A percentile compares a stretch with the other conserved stretches of the same genome.
Conservation (phyloP, 23 tunicate species). For the Phallusia fumigata region DNA sequence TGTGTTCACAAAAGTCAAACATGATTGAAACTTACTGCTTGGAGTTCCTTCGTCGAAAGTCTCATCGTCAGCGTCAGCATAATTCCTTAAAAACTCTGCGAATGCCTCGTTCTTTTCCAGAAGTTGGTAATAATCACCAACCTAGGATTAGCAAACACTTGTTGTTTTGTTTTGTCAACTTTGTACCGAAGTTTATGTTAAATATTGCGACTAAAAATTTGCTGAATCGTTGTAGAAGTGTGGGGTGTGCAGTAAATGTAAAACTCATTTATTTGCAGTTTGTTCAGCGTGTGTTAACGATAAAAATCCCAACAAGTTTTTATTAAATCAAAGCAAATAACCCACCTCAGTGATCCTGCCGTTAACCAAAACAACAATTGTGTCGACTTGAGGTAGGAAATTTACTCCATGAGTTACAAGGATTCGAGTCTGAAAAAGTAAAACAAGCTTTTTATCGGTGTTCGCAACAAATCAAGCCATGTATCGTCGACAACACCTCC, state of each 20-base stretch:
- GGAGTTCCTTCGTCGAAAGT: conserved; percentile 9
- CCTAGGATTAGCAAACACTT: background rate
- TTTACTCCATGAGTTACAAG: conserved; percentile 85
- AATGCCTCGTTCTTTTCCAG: conserved; percentile 64
- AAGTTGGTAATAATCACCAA: conserved; percentile 48
- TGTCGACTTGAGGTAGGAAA: conserved; percentile 80
- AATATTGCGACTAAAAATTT: no score
- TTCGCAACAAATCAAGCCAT: no score
- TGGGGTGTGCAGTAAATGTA: no score
- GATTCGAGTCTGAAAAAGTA: conserved; percentile 54
- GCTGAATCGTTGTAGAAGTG: no score
- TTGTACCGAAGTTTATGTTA: background rate
- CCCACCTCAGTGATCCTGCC: conserved; percentile 70
- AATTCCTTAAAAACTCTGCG: conserved; percentile 68
- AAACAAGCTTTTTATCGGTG: background rate
- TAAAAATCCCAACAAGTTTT: no score
- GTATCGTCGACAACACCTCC: no score
- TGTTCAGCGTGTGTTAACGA: no score
- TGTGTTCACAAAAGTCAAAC: background rate
- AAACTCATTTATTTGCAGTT: no score
- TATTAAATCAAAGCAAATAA: background rate
- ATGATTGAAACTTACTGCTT: background rate
- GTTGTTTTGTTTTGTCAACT: background rate
- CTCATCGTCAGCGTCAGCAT: conserved; percentile 37
- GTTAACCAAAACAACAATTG: conserved; percentile 63